Evolutionary conservation across 2,797 vertebrate genomes (phyloP), one percentile per base, ranked within the genome.

Genomic region (Lepidocolaptes lacrymiger): DNA sequence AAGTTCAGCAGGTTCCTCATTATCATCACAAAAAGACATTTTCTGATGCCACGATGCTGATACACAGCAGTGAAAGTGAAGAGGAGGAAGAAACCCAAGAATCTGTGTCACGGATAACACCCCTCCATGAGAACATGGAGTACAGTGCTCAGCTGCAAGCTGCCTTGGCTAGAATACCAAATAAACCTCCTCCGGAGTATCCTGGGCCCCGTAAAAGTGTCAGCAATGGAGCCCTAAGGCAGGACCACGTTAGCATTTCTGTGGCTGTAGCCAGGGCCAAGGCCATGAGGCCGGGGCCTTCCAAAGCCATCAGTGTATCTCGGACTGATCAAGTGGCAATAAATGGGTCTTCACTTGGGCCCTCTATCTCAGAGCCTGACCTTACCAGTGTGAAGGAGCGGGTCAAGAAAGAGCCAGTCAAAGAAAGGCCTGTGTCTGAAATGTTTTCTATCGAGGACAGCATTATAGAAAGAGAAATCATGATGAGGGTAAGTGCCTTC

Each of bases 361-460:
- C 99, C 1, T 99, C 99, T 23, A 98, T 99, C 97, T 99, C 99
- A 0, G 99, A 99, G 81, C 99, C 99, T 1, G 99, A 99, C 97
- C 98, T 99, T 94, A 99, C 98, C 9, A 99, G 99, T 2, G 99
- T 99, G 85, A 99, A 99, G 97, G 99, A 99, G 96, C 95, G 99
- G 54, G 99, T 99, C 94, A 99, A 98, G 95, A 99, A 99, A 85
- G 99, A 99, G 64, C 99, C 99, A 0, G 98, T 99, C 66, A 99
- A 99, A 97, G 99, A 99, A 97, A 98, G 99, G 76, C 99, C 99
- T 0, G 99, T 99, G 80, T 99, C 99, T 0, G 99, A 99, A 97
- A 99, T 99, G 99, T 99, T 99, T 95, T 99, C 99, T 78, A 97
- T 99, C 23, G 99, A 99, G 86, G 99, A 99, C 97, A 99, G 99